Evolutionary conservation across 2,797 vertebrate species (phyloP).

Genomic region (Melanogrammus aeglefinus): DNA sequence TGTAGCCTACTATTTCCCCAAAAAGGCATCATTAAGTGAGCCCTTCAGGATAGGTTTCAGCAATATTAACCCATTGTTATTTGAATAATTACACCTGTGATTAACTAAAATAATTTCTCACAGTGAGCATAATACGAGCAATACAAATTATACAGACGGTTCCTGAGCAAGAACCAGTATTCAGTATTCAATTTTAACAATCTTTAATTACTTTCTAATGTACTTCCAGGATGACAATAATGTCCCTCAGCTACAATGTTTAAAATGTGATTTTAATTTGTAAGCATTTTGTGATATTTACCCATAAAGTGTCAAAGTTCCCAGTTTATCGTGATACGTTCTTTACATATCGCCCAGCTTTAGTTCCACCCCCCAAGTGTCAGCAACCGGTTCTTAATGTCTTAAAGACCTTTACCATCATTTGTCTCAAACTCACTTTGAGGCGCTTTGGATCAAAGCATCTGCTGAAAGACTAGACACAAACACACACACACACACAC

Average conservation of each 20-base stretch:
- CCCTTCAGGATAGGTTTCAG: neutral
- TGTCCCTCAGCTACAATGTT: neutral
- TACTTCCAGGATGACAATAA: neutral
- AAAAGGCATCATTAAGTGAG: neutral
- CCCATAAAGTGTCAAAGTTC: neutral
- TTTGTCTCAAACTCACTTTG: neutral
- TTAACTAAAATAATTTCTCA: neutral
- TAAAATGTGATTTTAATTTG: neutral
- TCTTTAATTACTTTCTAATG: neutral
- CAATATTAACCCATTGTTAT: neutral
- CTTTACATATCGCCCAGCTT: neutral
- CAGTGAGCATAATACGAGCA: neutral
- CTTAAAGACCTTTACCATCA: neutral
- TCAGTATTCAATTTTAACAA: too few relatives aligned
- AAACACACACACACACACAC: neutral
- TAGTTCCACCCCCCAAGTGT: neutral
- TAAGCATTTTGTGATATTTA: neutral
- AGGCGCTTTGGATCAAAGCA: neutral
- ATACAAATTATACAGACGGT: too few relatives aligned
- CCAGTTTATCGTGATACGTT: neutral
- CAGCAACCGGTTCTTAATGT: neutral
- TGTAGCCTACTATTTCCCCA: neutral
- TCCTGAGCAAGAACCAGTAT: too few relatives aligned
- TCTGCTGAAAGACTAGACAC: neutral
- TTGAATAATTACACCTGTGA: neutral